Evolutionary conservation across 2,797 vertebrate genomes (phyloP), one percentile per base, ranked within the genome.

Genomic region (Epinephelus awoara): DNA sequence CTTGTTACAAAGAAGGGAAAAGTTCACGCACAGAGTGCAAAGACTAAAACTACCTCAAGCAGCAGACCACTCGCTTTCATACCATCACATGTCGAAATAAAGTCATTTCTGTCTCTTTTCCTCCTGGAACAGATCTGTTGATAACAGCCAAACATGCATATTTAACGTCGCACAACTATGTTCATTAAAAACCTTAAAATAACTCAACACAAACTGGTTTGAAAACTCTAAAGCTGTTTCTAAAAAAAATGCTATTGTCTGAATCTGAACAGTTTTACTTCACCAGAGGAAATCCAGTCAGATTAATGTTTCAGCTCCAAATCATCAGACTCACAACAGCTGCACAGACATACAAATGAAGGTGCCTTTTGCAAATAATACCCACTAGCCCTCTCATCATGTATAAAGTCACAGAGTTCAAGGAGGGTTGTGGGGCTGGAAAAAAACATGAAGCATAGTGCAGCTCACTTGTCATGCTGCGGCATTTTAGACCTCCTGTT

Each of bases 341-440:
- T 54, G 67, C 47, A 84, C 63, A 71, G 49, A 85, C 67, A 63
- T 52, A 70, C 77, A 88, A 89, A 89, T 76, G 75, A 90, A 92
- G 90, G 92, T 92, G 89, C 87, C 88, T 90, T 82, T 89, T 87
- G 77, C 78, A 90, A 93, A 89, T 83, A 85, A 89, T 77, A 77
- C 85, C 87, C 85, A 88, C 77, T 74, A 83, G 87, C 83, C 34
- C 82, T 87, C 67, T 72, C 44, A 78, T 78, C 52, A 58, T 27
- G 55, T 75, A 75, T 71, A 79, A 86, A 83, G 83, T 82, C 87
- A 81, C 57, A 64, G 50, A 84, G 88, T 76, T 84, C 77, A 80
- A 74, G 63, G 63, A 59, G 47, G 38, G 46, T 58, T 57, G 55
- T 21, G 67, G 23, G 25, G 54, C 59, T n/a, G 18, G 34, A n/a